Percentiles rank a stretch among this genome's conserved stretches.
Evolutionary conservation across 2,888 invertebrate species (phyloP).

Genomic region (Galeopsomyia nigrocyanea): DNA sequence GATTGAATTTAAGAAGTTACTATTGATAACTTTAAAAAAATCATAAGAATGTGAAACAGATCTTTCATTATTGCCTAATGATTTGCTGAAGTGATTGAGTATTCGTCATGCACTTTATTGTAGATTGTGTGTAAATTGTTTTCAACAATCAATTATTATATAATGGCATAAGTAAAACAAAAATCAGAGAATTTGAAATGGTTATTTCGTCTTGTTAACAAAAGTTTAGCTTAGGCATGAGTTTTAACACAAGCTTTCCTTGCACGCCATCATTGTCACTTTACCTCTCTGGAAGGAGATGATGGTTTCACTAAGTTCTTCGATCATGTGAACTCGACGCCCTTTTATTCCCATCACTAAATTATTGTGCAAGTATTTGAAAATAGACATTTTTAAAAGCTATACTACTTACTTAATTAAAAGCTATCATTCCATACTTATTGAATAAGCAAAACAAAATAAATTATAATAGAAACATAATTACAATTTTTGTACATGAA

Average conservation of each 20-base stretch:
- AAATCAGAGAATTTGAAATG: neutral
- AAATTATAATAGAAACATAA: slow-evolving; percentile 14
- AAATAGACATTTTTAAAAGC: slow-evolving; percentile 4
- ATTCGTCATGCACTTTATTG: too few relatives aligned
- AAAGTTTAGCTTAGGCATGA: slow-evolving; percentile 21
- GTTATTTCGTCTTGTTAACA: too few relatives aligned
- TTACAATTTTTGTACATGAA: slow-evolving; percentile 5
- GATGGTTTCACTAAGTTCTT: slow-evolving; percentile 98
- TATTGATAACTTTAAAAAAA: too few relatives aligned
- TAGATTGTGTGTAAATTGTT: too few relatives aligned
- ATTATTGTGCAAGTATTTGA: slow-evolving; percentile 61
- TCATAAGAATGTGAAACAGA: too few relatives aligned
- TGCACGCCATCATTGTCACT: slow-evolving; percentile 64
- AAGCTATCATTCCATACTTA: slow-evolving; percentile 10
- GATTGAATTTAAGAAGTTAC: too few relatives aligned
- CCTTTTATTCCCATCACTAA: slow-evolving; percentile 99
- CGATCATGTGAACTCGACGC: slow-evolving; percentile 97
- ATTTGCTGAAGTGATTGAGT: too few relatives aligned
- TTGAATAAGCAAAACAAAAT: slow-evolving; percentile 17
- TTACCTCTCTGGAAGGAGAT: slow-evolving; percentile 99
- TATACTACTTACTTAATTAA: slow-evolving; percentile 27
- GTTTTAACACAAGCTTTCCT: slow-evolving; percentile 51
- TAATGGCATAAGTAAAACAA: neutral
- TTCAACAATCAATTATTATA: too few relatives aligned
- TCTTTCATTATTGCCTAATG: too few relatives aligned